Evolutionary conservation across 2,888 invertebrate species (phyloP).

Genomic region (Antheraea assamensis): DNA sequence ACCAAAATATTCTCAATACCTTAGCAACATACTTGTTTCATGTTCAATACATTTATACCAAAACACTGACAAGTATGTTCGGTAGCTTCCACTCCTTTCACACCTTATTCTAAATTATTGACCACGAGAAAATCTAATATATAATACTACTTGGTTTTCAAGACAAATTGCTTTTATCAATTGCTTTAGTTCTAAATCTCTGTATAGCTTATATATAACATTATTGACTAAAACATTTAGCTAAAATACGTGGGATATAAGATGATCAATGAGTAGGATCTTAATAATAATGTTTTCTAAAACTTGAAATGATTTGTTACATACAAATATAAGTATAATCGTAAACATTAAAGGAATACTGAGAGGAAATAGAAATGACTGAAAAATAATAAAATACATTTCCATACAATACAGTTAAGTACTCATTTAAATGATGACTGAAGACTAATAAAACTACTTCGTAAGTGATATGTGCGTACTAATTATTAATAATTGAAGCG

Average conservation of each 20-base stretch:
- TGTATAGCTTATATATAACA: not conserved
- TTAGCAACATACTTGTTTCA: too few species aligned
- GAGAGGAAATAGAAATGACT: not conserved
- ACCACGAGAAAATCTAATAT: not conserved
- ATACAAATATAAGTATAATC: not conserved
- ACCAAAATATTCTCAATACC: too few species aligned
- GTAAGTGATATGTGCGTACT: not conserved
- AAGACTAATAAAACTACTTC: not conserved
- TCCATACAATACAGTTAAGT: too few species aligned
- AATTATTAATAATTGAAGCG: not conserved
- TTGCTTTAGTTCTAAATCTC: not conserved
- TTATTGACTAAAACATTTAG: not conserved
- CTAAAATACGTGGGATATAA: not conserved
- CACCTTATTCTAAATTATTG: not conserved
- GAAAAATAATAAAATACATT: too few species aligned
- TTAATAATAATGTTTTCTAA: not conserved
- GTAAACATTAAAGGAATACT: not conserved
- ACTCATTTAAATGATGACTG: not conserved
- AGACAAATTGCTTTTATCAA: constrained; percentile 11
- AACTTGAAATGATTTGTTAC: not conserved
- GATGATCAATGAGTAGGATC: not conserved
- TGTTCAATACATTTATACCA: too few species aligned
- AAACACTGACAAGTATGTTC: too few species aligned
- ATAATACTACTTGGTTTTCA: not conserved
- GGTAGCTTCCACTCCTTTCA: not conserved